Percentiles rank a stretch among this genome's conserved stretches.
Conservation (phyloP, 2,888 invertebrate species). For the Zele albiditarsus region DNA sequence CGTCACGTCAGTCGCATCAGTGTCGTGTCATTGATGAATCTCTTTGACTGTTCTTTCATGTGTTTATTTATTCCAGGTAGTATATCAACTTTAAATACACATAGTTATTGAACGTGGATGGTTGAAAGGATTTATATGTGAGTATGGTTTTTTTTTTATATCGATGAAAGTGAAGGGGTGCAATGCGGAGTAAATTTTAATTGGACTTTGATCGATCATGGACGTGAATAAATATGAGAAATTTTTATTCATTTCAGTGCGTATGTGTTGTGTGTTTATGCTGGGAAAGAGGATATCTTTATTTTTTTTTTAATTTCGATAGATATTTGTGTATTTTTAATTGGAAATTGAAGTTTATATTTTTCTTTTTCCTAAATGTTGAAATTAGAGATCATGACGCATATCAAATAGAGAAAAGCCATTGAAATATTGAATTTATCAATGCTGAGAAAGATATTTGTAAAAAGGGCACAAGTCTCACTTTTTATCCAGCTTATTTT, state of each 20-base stretch:
- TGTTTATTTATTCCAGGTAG: not conserved
- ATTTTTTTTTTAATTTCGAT: not conserved
- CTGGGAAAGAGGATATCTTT: not conserved
- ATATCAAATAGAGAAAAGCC: not conserved
- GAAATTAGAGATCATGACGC: not conserved
- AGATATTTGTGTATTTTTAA: not conserved
- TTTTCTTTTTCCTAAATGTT: not conserved
- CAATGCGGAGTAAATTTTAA: not conserved
- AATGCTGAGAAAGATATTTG: not conserved
- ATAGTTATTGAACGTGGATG: not conserved
- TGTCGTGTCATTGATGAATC: not conserved
- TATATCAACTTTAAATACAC: not conserved
- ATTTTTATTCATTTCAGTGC: not conserved
- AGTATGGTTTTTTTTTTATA: not conserved
- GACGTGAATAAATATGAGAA: not conserved
- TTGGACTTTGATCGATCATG: slow-evolving; percentile 10
- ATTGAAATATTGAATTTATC: not conserved
- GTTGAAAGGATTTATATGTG: not conserved
- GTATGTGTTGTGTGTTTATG: not conserved
- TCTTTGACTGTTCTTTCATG: not conserved
- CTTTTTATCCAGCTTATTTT: slow-evolving; percentile 49
- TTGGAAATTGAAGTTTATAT: not conserved
- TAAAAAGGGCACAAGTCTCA: slow-evolving; percentile 35
- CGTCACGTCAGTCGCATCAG: slow-evolving; percentile 3
- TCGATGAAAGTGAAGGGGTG: not conserved